phyloP scores from a whole-genome alignment of 2,888 invertebrate genomes.

The Parascotia fuliginaria region DNA sequence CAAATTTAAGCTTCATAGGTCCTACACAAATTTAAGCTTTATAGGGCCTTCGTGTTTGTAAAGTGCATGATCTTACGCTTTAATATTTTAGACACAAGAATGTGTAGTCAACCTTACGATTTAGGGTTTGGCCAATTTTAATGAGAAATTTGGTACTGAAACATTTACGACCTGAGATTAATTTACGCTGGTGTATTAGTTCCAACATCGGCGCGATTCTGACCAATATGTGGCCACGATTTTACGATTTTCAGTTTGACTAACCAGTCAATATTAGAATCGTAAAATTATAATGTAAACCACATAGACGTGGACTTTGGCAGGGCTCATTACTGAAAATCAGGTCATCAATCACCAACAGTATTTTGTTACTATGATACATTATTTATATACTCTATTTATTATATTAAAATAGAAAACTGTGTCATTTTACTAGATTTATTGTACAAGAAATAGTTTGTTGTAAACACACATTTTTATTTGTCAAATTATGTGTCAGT shows the following conservation, averaged over 20 bases:
- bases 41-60: no score
- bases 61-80: no score
- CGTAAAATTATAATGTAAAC: slow-evolving; percentile 31
- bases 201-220: not conserved
- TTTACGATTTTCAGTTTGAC: slow-evolving; percentile 7
- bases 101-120: no score
- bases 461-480: slow-evolving; percentile 4
- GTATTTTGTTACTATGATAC: slow-evolving; percentile 11
- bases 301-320: slow-evolving; percentile 23
- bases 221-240: not conserved
- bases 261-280: slow-evolving; percentile 23
- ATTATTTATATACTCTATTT: slow-evolving; percentile 15
- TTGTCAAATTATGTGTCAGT: slow-evolving; percentile 8
- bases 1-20: no score
- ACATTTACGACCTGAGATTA: no score
- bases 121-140: no score
- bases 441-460: slow-evolving; percentile 9
- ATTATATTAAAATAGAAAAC: slow-evolving; percentile 9
- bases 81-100: no score
- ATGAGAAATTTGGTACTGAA: no score
- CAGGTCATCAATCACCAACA: slow-evolving; percentile 12
- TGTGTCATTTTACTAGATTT: slow-evolving; percentile 9
- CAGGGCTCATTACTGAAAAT: slow-evolving; percentile 21
- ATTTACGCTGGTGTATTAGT: no score
- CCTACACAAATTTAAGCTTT: no score